These are phyloP conservation scores for Ochotona curzoniae DNA, from an alignment of 2,113 vertebrate genomes.

Conservation along the genomic window DNA sequence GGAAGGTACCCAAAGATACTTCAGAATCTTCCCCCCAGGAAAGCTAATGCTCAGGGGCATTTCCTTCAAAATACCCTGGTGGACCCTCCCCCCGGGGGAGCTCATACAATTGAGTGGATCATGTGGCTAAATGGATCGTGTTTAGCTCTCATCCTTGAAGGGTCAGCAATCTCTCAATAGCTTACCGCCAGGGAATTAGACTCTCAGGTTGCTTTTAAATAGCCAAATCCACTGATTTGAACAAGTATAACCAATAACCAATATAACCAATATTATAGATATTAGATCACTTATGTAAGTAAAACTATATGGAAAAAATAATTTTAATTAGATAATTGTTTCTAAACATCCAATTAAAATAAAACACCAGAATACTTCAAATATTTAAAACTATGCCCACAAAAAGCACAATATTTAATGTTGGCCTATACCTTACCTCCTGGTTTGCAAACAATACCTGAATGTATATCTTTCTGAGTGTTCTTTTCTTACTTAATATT, in stretches of 20 bases:
- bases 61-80: neutral
- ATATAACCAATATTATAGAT: neutral
- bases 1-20: neutral
- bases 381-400: neutral
- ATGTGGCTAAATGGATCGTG: neutral
- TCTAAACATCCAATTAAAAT: neutral
- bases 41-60: neutral
- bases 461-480: neutral
- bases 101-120: neutral
- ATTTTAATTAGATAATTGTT: neutral
- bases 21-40: neutral
- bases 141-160: neutral
- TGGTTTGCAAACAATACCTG: accelerated
- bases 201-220: neutral
- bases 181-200: accelerated
- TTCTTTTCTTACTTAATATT: neutral
- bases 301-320: neutral
- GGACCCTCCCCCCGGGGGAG: neutral
- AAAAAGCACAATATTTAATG: neutral
- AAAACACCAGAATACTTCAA: neutral
- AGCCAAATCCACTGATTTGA: neutral
- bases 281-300: neutral
- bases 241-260: neutral
- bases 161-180: neutral
- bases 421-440: neutral